Evolutionary conservation across 2,113 vertebrate genomes (phyloP), one percentile per base, ranked within the genome.

Genomic region (Elachura formosa): DNA sequence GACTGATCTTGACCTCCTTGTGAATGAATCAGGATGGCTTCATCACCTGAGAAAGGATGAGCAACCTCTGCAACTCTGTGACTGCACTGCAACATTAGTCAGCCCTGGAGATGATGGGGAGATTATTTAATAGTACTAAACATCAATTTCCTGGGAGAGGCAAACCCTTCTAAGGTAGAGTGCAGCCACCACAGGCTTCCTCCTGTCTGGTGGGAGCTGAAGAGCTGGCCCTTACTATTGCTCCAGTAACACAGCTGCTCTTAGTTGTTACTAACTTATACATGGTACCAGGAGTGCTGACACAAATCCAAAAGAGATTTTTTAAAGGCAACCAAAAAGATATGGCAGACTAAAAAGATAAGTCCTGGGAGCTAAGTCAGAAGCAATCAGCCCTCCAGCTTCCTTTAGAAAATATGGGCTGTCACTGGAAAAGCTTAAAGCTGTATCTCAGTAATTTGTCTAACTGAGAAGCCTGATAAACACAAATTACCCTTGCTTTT

Each of bases 361-460:
- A 94, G 46, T 59, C 40, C 63, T 74, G 34, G 71, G 33, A 83
- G 67, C 82, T 74, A 93, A 93, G 46, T 87, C 54, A 59, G 84
- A 85, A 77, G 48, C 67, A 76, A 78, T 59, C 75, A 83, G 84
- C 67, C 63, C 67, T 82, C 75, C 63, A 62, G 55, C 38, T 93
- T 71, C 24, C 52, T 80, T 31, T 26, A 74, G 81, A 62, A 93
- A 95, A 90, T 74, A 94, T 9, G 71, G 56, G 15, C 63, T 76
- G 78, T 71, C 84, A 67, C 4, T 94, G 82, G 67, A 74, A 91
- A 88, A 80, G 63, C 75, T 96, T 91, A 77, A 87, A 93, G 74
- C n/a, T 66, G 43, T 62, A 77, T 80, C 63, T 94, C 67, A 77
- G 72, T 51, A 87, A 93, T 94, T 85, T 85, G 67, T 85, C 63